Percentiles rank a stretch among this genome's conserved stretches.
These are phyloP conservation scores for Agrotis puta DNA, from an alignment of 2,888 invertebrate species.

Conservation along the genomic window DNA sequence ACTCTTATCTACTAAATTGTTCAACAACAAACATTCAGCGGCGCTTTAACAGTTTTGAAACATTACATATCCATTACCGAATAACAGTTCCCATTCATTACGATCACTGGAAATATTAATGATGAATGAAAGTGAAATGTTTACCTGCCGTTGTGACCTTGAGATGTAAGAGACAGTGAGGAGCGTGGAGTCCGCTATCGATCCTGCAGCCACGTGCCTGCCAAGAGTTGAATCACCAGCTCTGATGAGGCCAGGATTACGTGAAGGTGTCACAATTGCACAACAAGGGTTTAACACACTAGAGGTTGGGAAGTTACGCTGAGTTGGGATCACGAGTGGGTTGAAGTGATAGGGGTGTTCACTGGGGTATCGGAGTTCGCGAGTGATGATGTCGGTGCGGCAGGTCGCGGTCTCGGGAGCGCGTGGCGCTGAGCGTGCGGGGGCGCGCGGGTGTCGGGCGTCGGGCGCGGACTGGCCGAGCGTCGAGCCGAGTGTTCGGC, in stretches of 20 bases:
- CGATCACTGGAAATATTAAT: slow-evolving; percentile 46
- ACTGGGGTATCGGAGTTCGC: slow-evolving; percentile 35
- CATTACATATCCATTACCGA: slow-evolving; percentile 45
- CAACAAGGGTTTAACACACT: slow-evolving; percentile 60
- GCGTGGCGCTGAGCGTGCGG: slow-evolving; percentile 49
- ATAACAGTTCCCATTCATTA: slow-evolving; percentile 52
- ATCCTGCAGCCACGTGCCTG: slow-evolving; percentile 74
- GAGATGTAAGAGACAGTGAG: slow-evolving; percentile 73
- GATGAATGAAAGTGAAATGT: slow-evolving; percentile 75
- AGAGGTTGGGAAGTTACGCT: slow-evolving; percentile 4
- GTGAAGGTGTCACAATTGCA: slow-evolving; percentile 66
- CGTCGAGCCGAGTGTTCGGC: slow-evolving; percentile 67
- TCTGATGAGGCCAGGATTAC: slow-evolving; percentile 71
- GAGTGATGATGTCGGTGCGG: slow-evolving; percentile 62
- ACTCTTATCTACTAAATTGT: slow-evolving; percentile 39
- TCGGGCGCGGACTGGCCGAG: slow-evolving; percentile 78
- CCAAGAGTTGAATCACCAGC: slow-evolving; percentile 68
- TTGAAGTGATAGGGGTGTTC: slow-evolving; percentile 18
- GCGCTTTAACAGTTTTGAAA: slow-evolving; percentile 34
- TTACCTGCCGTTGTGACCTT: slow-evolving; percentile 86
- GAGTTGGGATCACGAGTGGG: slow-evolving; percentile 12
- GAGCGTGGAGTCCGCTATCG: slow-evolving; percentile 73
- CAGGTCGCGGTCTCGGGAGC: slow-evolving; percentile 49
- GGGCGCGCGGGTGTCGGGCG: slow-evolving; percentile 57
- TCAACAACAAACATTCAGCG: slow-evolving; percentile 36